Evolutionary conservation across 2,888 invertebrate genomes (phyloP).

Genomic region (Mythimna lalbum): DNA sequence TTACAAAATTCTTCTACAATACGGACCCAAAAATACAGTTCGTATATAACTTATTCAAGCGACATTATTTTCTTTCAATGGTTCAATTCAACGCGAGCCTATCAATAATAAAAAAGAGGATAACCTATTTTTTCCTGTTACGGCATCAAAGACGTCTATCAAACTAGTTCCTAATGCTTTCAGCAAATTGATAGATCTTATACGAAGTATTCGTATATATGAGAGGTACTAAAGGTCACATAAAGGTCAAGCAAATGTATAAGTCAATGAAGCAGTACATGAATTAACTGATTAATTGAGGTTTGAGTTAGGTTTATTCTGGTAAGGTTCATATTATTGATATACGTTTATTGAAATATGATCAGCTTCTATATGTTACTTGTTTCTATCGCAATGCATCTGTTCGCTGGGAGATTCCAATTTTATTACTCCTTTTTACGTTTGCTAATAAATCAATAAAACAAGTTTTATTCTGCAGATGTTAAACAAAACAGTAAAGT

Average conservation of each 20-base stretch:
- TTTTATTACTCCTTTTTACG: slow-evolving; percentile 26
- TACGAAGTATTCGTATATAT: not conserved
- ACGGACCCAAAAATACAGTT: not conserved
- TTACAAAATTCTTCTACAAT: not conserved
- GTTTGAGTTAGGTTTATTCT: too few relatives aligned
- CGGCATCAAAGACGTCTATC: not conserved
- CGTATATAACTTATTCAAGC: not conserved
- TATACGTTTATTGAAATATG: slow-evolving; percentile 23
- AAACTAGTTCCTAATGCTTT: not conserved
- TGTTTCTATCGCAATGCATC: slow-evolving; percentile 7
- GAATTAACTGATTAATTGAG: not conserved
- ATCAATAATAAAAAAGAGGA: not conserved
- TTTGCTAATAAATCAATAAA: slow-evolving; percentile 24
- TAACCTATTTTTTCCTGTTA: not conserved
- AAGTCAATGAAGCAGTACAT: not conserved
- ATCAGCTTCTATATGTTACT: slow-evolving; percentile 21
- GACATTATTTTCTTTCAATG: not conserved
- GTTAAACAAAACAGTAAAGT: slow-evolving; percentile 15
- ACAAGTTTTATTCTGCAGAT: slow-evolving; percentile 37
- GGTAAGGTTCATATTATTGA: too few relatives aligned
- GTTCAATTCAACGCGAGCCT: not conserved
- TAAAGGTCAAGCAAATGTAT: not conserved
- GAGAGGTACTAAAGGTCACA: not conserved
- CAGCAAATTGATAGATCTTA: slow-evolving; percentile 1
- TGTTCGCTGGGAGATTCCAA: not conserved